Evolutionary conservation across 1,140 invertebrate genomes (phyloP), one percentile per base, ranked within the genome.

Genomic region (Philopotamus ludificatus): DNA sequence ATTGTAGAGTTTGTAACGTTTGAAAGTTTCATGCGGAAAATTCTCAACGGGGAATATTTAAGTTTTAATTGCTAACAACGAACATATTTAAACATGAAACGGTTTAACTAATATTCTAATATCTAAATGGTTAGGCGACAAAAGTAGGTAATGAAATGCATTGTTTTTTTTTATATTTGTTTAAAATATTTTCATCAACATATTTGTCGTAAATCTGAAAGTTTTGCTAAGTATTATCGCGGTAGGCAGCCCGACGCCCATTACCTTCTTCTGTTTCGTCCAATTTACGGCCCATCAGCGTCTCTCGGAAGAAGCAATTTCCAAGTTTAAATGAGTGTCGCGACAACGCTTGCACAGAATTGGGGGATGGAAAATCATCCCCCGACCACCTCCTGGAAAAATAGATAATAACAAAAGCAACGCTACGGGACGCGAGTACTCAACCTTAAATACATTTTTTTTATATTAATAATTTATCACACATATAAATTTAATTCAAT

Each of bases 321-420:
- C 67, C 64, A 70, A 70, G 54, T 70, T 70, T 70, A 70, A 70
- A 70, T 70, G 67, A 66, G 58, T 69, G 67, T 69, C 67, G 67
- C 67, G 60, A 66, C 67, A 66, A 66, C 25, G 45, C 26, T 3
- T 22, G 49, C 8, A 2, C 1, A 10, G 25, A 18, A 20, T 8
- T 47, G 8, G 44, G 44, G 44, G 44, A 12, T 47, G 18, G 44
- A 20, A 47, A 47, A 47, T 23, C 49, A 3, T 8, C 49, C 49
- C 49, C 22, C 9, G 7, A 22, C 49, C 49, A 20, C 49, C 8
- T 26, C 57, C 62, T 34, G 41, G 45, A 63, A 59, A 69, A 69
- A 69, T 65, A 65, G 63, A 69, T 65, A 57, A 65, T 65, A 55
- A 69, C 50, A 69, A 62, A 25, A 26, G 22, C 39, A 61, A 66